Evolutionary conservation across 2,888 invertebrate species (phyloP), one percentile per base, ranked within the genome.

Genomic region (Scaptomyza tumidula): DNA sequence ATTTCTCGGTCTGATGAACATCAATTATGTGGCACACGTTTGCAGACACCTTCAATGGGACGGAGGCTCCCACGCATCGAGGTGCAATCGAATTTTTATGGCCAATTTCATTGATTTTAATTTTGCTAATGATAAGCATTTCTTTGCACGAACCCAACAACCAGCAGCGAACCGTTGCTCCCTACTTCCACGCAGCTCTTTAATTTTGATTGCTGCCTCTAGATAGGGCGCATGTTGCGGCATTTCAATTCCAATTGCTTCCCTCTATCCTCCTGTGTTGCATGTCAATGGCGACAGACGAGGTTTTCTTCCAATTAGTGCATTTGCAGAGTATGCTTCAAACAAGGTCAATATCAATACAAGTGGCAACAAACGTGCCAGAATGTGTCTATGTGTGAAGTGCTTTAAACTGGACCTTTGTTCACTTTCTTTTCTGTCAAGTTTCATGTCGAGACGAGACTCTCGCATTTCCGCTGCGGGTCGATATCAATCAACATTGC

Each of bases 301-400:
- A 68, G 62, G 52, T 82, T 86, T 86, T 86, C 80, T 67, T 79
- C 82, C 82, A 69, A 71, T 86, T 79, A 75, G 67, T 64, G 58
- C 69, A 73, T 16, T 53, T 19, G 35, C n/a, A 24, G 31, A 50
- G 53, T 37, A 14, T 48, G 49, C 89, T 90, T 88, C 81, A 91
- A 91, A 91, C 90, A 91, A 91, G 91, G 91, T 91, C 91, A 91
- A 91, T 91, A 91, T 91, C 91, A 91, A 82, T 81, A 6, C 14
- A 78, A 70, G 77, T 74, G 63, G 62, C 70, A 63, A 45, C 49
- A 69, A 70, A 87, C 89, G 90, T 89, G 89, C 71, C 72, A 80
- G 79, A 90, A 90, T 89, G 59, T 78, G 59, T 78, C 54, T 68
- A 73, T 14, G 14, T 37, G 46, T 65, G 39, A 41, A 52, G 46